Base-by-base conservation (phyloP, 2,797 vertebrate genomes). In the Hapalemur alaotrensis region DNA sequence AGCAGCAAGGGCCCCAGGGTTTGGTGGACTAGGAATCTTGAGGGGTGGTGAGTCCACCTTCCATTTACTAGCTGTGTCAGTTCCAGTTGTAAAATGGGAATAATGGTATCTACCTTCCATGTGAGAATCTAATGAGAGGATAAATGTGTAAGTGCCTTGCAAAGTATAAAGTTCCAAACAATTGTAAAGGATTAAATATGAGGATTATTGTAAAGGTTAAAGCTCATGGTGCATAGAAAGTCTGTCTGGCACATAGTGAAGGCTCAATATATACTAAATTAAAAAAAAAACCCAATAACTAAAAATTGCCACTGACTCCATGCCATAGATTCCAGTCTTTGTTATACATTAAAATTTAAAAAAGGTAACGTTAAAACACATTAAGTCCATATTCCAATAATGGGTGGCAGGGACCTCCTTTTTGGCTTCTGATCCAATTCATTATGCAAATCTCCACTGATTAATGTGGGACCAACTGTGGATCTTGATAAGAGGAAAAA, bases 401-500 rank as follows among this genome's bases (percentile, higher is more conserved):
- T 97, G 95, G 97, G 93, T 97, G 94, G 95, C 72, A 61, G 73
- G 78, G 69, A 81, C 86, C 83, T 91, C 95, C 94, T 93, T 43
- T 89, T 75, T 94, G 86, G 96, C 94, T 96, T 97, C 80, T 57
- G 81, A 93, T 88, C 80, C 84, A 78, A 82, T 88, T 98, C 69
- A 92, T 97, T 96, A 98, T 94, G 96, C 72, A 97, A 89, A 94
- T 88, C 38, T 79, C 46, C 48, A n/a, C 13, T 4, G 81, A 80
- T 88, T 91, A 72, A 82, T 35, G 93, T 46, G 89, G 95, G 93
- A 90, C 91, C 83, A 52, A 96, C 94, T 79, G 93, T 50, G 86
- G 96, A 85, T 97, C 96, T 93, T 95, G 96, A 97, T 97, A 97
- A 97, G 95, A 93, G 63, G 75, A 63, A 91, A 95, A 86, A 72